Evolutionary conservation across 2,888 invertebrate species (phyloP), one percentile per base, ranked within the genome.

Genomic region (Sarcophaga carnaria): DNA sequence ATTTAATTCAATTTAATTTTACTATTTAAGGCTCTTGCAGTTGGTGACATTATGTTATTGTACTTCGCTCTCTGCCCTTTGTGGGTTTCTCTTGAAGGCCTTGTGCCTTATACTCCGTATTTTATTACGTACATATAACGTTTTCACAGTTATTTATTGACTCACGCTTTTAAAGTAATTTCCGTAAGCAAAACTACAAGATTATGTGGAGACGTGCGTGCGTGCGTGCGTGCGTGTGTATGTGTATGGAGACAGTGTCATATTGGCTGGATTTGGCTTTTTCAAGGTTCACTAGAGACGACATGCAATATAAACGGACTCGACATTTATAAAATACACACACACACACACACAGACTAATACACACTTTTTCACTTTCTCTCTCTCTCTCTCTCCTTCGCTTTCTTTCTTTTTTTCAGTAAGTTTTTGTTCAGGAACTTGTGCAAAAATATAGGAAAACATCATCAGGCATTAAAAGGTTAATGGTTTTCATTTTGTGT

Each of bases 101-200:
- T 49, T 22, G 47, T 22, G 25, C 25, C 25, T 69, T 69, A 60
- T 59, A 12, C 62, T 25, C 47, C 8, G 14, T 11, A 20, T 79
- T 70, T 22, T 20, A 20, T 62, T 20, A 62, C 62, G n/a, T 20
- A 62, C 62, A 6, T 20, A 17, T n/a, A 14, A 17, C 14, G 78
- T 85, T 85, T 54, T 20, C 76, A 77, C 76, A 67, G 75, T 82
- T 82, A 83, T 86, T 86, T 86, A 86, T 86, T 86, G 76, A 83
- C 71, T 86, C 63, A 80, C 70, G 79, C 86, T 86, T 86, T 86
- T 72, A 80, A 76, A 86, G 76, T 80, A 86, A 86, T 86, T 86
- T 86, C 83, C 80, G 76, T 72, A 67, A 80, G 80, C 71, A 69
- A 79, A 86, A 76, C 37, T 37, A 37, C 37, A 37, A 37, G 37